Evolutionary conservation across 2,888 invertebrate species (phyloP), one percentile per base, ranked within the genome.

Genomic region (Marasmarcha lunaedactyla): DNA sequence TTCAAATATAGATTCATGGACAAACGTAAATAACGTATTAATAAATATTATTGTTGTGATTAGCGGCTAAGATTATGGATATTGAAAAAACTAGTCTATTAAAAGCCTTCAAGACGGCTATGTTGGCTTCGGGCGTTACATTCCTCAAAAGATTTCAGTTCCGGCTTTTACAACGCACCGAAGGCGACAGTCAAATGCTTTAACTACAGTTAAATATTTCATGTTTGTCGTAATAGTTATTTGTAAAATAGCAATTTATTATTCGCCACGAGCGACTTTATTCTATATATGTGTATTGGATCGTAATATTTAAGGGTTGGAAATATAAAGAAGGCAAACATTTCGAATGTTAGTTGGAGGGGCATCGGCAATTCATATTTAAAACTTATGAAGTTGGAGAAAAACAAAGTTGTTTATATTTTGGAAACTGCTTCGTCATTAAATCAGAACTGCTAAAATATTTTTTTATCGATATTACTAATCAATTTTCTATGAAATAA

Each of bases 21-120:
- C 20, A 20, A 20, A 20, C n/a, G n/a, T n/a, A n/a, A 38, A 44
- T 58, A 53, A 57, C 60, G 56, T 59, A 44, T 55, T 54, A 45
- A 55, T 66, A 57, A n/a, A 67, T 59, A 48, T 57, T 46, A 58
- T 57, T 61, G 78, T 79, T 79, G 78, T 79, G 74, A 78, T 71
- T 79, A 79, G 74, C 46, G 45, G 66, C 70, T 81, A 83, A 79
- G 79, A 52, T 34, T 59, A 62, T 59, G 40, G 49, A 61, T 69
- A 67, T 55, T 50, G 4, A 55, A 62, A 59, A 45, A 54, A 59
- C 58, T 53, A 50, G 52, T 47, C 45, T 58, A 20, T 53, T 58
- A 83, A 79, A 73, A 74, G 81, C 79, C 81, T 73, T 63, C 77
- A 55, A 57, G 81, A 81, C 81, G 81, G 81, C 78, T 69, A 62